Percentiles rank a stretch among this genome's conserved stretches.
These are phyloP conservation scores for Apotomis capreana DNA, from an alignment of 2,888 invertebrate species.

Conservation along the genomic window DNA sequence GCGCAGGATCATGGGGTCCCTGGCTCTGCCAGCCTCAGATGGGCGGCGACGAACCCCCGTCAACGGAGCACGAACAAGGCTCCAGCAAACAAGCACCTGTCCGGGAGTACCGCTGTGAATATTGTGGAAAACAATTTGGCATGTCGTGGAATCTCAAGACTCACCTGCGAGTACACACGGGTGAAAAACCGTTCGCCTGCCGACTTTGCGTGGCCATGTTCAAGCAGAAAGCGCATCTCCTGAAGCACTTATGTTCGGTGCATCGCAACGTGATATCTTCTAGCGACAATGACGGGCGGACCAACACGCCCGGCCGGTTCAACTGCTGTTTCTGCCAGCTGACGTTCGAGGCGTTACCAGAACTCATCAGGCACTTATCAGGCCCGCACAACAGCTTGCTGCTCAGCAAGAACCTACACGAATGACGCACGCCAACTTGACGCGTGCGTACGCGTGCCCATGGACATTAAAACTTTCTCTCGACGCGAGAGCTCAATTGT, in stretches of 20 bases:
- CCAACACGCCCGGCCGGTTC: conserved; percentile 86
- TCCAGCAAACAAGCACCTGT: conserved; percentile 86
- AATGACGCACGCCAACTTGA: conserved; percentile 80
- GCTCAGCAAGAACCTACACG: conserved; percentile 93
- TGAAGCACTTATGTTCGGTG: conserved; percentile 94
- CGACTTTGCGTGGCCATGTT: conserved; percentile 95
- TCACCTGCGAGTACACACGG: conserved; percentile 93
- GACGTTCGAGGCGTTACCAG: conserved; percentile 93
- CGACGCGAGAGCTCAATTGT: conserved; percentile 77
- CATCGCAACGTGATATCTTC: conserved; percentile 94
- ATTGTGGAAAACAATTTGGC: conserved; percentile 95
- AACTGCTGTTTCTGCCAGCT: conserved; percentile 95
- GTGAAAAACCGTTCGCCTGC: conserved; percentile 95
- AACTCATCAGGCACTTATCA: conserved; percentile 92
- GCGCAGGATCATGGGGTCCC: conserved; percentile 88
- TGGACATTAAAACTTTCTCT: conserved; percentile 78
- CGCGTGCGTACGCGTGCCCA: conserved; percentile 66
- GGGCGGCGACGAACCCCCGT: conserved; percentile 77
- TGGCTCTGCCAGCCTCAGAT: conserved; percentile 87
- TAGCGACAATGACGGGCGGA: conserved; percentile 87
- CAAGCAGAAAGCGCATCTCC: conserved; percentile 93
- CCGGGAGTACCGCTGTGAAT: conserved; percentile 93
- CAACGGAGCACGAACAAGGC: conserved; percentile 80
- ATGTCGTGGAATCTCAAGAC: conserved; percentile 97
- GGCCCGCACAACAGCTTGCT: conserved; percentile 94